Conservation (phyloP, 1,140 invertebrate species). For the Melipona quadrifasciata region DNA sequence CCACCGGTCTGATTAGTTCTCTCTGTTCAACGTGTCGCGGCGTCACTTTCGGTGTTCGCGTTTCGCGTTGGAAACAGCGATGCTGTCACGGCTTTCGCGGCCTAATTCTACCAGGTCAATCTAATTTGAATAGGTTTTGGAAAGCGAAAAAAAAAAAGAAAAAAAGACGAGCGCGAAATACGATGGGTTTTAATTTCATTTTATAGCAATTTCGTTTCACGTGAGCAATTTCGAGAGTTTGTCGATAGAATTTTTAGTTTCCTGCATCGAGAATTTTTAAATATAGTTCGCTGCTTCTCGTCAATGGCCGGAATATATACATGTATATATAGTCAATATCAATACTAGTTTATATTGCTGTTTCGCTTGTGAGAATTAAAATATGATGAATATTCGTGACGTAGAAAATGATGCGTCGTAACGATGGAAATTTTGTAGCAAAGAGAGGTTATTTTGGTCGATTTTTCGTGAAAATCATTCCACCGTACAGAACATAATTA, state of each 20-base stretch:
- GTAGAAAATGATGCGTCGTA: neutral
- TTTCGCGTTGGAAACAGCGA: neutral
- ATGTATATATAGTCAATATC: neutral
- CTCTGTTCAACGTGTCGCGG: neutral
- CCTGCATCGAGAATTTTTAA: neutral
- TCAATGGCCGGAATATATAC: neutral
- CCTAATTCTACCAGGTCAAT: slow-evolving; percentile 1
- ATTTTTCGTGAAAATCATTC: neutral
- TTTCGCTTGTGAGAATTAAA: neutral
- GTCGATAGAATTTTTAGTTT: neutral
- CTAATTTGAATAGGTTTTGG: neutral
- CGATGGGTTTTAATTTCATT: neutral
- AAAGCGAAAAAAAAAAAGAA: neutral
- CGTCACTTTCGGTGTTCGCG: neutral
- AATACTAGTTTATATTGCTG: neutral
- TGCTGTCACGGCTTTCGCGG: neutral
- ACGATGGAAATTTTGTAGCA: neutral
- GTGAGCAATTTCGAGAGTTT: neutral
- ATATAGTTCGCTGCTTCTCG: neutral
- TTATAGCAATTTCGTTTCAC: neutral
- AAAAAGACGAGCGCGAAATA: neutral
- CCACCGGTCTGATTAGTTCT: neutral
- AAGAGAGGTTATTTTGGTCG: neutral
- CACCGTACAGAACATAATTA: neutral
- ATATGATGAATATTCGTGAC: neutral